A percentile compares a stretch with the other conserved stretches of the same genome.
phyloP scores from a whole-genome alignment of 1,140 invertebrate species.

The Heliothis virescens region DNA sequence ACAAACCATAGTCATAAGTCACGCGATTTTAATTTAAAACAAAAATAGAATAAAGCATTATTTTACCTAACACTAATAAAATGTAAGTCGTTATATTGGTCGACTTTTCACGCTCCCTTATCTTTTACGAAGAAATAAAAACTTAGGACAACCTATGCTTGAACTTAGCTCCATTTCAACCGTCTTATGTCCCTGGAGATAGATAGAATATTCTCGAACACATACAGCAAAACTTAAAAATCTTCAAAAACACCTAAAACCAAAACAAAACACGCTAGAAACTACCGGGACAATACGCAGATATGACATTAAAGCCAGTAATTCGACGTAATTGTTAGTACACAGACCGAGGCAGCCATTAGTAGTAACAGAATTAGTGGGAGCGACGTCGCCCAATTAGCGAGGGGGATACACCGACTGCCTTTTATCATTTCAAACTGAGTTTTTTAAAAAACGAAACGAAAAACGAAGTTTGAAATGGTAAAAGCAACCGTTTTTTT shows the following conservation, averaged over 20 bases:
- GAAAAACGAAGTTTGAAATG: not conserved
- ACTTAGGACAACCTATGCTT: too few relatives aligned
- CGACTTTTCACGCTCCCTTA: too few relatives aligned
- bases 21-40: too few relatives aligned
- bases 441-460: constrained; percentile 18
- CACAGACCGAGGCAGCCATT: constrained; percentile 64
- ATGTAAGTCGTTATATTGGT: too few relatives aligned
- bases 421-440: constrained; percentile 42
- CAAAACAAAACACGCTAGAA: constrained; percentile 5
- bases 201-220: not conserved
- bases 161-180: too few relatives aligned
- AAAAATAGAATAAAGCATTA: too few relatives aligned
- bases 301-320: constrained; percentile 41
- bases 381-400: constrained; percentile 43
- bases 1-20: too few relatives aligned
- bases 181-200: too few relatives aligned
- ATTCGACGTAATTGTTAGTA: constrained; percentile 56
- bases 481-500: not conserved
- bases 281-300: constrained; percentile 21
- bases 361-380: constrained; percentile 65
- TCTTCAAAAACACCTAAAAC: not conserved
- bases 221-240: not conserved
- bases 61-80: too few relatives aligned
- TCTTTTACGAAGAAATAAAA: too few relatives aligned
- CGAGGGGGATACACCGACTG: constrained; percentile 6